Conservation (phyloP, 2,888 invertebrate genomes). For the Papilio demoleus region DNA sequence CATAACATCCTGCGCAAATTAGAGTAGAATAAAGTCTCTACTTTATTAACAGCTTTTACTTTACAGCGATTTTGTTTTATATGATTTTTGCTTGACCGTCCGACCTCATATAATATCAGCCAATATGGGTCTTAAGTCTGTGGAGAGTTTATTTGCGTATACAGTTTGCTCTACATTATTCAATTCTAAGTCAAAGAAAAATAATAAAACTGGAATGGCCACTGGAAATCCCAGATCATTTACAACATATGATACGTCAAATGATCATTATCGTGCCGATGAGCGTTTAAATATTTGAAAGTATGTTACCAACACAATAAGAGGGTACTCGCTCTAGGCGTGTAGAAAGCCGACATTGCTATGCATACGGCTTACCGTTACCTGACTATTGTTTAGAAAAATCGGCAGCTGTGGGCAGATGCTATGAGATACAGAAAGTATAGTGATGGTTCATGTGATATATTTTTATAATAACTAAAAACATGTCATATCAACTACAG, state of each 20-base stretch:
- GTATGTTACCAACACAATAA: conserved; percentile 9
- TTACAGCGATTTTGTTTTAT: too few species aligned
- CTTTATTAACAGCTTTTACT: too few species aligned
- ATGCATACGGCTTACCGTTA: conserved; percentile 32
- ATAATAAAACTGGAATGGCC: conserved; percentile 4
- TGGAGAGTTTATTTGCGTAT: too few species aligned
- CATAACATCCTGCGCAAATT: too few species aligned
- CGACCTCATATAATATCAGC: too few species aligned
- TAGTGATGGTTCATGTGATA: not conserved
- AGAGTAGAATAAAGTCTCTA: too few species aligned
- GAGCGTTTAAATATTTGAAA: conserved; percentile 15
- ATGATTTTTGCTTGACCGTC: too few species aligned
- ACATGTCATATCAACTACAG: not conserved
- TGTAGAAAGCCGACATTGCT: conserved; percentile 29
- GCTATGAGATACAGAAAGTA: not conserved
- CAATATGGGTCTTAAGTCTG: too few species aligned
- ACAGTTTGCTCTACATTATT: too few species aligned
- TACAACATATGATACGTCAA: conserved; percentile 1
- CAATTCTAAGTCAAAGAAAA: too few species aligned
- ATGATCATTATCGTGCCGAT: conserved; percentile 12
- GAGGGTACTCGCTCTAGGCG: conserved; percentile 13
- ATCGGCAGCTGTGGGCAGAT: conserved; percentile 30
- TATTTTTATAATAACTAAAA: not conserved
- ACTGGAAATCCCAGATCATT: conserved; percentile 7
- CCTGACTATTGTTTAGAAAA: conserved; percentile 34